These are phyloP conservation scores for Frankliniella fusca DNA, from an alignment of 2,888 invertebrate genomes.

Conservation along the genomic window DNA sequence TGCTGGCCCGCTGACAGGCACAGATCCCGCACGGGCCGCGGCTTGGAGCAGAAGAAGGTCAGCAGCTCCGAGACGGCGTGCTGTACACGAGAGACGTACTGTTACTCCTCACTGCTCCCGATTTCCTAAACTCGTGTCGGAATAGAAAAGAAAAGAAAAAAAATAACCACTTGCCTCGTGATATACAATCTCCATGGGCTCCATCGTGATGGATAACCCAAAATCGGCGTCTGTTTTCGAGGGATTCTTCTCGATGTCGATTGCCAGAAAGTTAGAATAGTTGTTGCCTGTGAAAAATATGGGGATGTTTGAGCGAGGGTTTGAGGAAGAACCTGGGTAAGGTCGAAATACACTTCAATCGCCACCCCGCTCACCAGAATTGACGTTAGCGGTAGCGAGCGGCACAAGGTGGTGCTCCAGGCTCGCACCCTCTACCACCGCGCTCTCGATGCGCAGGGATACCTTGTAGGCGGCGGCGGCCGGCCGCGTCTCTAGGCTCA, in stretches of 20 bases:
- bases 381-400: slow-evolving; percentile 60
- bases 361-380: slow-evolving; percentile 45
- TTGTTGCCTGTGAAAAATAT: slow-evolving; percentile 52
- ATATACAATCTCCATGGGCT: slow-evolving; percentile 71
- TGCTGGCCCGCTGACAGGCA: slow-evolving; percentile 36
- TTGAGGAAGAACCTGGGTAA: not conserved
- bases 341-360: slow-evolving; percentile 11
- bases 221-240: slow-evolving; percentile 62
- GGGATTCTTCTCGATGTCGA: slow-evolving; percentile 71
- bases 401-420: slow-evolving; percentile 69
- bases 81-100: slow-evolving; percentile 48
- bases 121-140: not conserved
- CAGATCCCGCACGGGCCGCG: slow-evolving; percentile 37
- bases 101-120: not conserved
- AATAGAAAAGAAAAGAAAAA: too few species aligned
- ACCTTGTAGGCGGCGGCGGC: slow-evolving; percentile 64
- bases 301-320: not conserved
- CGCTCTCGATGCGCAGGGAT: slow-evolving; percentile 67
- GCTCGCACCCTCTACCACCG: slow-evolving; percentile 69
- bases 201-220: slow-evolving; percentile 62
- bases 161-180: slow-evolving; percentile 59
- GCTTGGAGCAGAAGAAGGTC: slow-evolving; percentile 51
- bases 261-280: slow-evolving; percentile 64
- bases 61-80: slow-evolving; percentile 67
- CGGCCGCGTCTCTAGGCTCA: slow-evolving; percentile 64